Evolutionary conservation across 1,140 invertebrate species (phyloP).

Genomic region (Littorina saxatilis): DNA sequence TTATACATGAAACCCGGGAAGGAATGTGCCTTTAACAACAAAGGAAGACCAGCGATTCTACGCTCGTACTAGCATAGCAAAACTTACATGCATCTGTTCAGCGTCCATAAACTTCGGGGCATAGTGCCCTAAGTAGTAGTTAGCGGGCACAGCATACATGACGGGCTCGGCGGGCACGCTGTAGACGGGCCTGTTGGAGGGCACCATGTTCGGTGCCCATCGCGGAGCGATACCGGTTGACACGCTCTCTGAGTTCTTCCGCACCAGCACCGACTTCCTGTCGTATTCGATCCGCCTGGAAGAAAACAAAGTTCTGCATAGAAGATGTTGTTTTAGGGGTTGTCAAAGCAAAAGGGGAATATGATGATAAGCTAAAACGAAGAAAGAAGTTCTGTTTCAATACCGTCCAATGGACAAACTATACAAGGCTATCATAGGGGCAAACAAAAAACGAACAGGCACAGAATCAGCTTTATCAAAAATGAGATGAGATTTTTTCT

Average conservation of each 20-base stretch:
- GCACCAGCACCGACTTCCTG: neutral
- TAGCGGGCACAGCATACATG: neutral
- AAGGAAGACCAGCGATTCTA: too few species aligned
- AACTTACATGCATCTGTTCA: neutral
- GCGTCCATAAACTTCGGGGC: neutral
- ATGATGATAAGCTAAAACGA: too few species aligned
- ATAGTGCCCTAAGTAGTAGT: neutral
- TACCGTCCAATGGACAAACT: too few species aligned
- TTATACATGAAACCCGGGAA: too few species aligned
- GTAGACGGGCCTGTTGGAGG: constrained; percentile 2
- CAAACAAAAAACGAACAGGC: too few species aligned
- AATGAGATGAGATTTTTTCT: neutral
- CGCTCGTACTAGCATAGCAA: too few species aligned
- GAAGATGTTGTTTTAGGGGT: too few species aligned
- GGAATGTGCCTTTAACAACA: too few species aligned
- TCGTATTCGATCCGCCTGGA: neutral
- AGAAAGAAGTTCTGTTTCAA: neutral
- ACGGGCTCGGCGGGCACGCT: neutral
- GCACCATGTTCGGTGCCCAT: neutral
- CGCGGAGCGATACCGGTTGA: neutral
- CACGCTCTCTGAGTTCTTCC: constrained; percentile 14
- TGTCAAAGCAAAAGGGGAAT: too few species aligned
- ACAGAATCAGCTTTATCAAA: neutral
- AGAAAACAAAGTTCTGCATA: neutral
- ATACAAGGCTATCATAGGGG: too few species aligned